phyloP scores from a whole-genome alignment of 2,113 vertebrate species.

The Ginglymostoma cirratum region DNA sequence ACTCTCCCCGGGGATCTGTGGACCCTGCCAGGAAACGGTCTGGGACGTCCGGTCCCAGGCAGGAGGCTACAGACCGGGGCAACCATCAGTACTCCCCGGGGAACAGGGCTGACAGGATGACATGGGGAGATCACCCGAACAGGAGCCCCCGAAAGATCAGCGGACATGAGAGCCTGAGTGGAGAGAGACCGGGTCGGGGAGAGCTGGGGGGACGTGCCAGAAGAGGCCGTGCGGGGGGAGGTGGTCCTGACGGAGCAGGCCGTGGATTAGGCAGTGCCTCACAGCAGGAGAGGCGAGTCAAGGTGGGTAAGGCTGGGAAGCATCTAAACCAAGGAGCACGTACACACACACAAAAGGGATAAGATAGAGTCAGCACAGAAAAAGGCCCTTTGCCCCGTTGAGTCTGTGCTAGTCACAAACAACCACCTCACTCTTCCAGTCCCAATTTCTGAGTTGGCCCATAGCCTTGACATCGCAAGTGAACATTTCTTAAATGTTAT shows the following conservation, averaged over 20 bases:
- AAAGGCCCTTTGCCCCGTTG: not conserved
- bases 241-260: constrained; percentile 40
- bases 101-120: constrained; percentile 46
- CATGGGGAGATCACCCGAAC: constrained; percentile 41
- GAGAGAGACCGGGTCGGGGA: constrained; percentile 13
- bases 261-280: not conserved
- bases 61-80: constrained; percentile 47
- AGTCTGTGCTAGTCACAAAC: too few relatives aligned
- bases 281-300: constrained; percentile 48
- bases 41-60: constrained; percentile 14
- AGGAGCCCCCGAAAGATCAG: constrained; percentile 41
- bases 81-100: constrained; percentile 48
- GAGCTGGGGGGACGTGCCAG: not conserved
- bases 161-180: not conserved
- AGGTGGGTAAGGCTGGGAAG: constrained; percentile 44
- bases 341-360: not conserved
- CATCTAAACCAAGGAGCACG: not conserved
- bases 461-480: too few relatives aligned
- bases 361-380: not conserved
- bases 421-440: too few relatives aligned
- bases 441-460: too few relatives aligned
- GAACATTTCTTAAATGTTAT: too few relatives aligned
- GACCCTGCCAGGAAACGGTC: constrained; percentile 41
- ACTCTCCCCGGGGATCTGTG: constrained; percentile 37
- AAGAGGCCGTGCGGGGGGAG: constrained; percentile 35